Evolutionary conservation across 2,797 vertebrate genomes (phyloP), one percentile per base, ranked within the genome.

Genomic region (Hipposideros larvatus): DNA sequence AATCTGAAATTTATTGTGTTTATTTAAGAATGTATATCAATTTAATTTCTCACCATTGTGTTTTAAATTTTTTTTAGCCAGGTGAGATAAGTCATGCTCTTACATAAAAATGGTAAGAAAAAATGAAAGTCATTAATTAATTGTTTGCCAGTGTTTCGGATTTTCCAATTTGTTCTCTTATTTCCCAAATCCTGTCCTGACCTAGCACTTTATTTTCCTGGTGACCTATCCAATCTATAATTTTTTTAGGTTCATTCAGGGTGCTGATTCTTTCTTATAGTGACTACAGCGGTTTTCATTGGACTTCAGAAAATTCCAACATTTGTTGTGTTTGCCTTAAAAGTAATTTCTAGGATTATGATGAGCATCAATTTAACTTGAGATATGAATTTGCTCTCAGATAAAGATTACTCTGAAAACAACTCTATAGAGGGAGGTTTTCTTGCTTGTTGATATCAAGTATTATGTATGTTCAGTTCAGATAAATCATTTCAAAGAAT

Each of bases 371-470:
- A 1, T 70, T 68, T 94, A 94, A 85, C 31, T 48, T 53, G 37
- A 59, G 41, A 51, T 79, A 94, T 55, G 13, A 93, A 46, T 63
- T 94, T 85, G 18, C 3, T 80, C 18, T 94, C n/a, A 48, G n/a
- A 24, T 66, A 83, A 91, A 82, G 10, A 82, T 65, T 91, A 48
- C 37, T 79, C 28, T 94, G 89, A 46, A 88, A 94, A 96, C 21
- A 68, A 5, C 22, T 86, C 9, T 28, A 34, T 19, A 57, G 9
- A 85, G 22, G 28, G 8, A 34, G 9, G 2, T 68, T 91, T 95
- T 94, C 41, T 80, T 77, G 55, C 41, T 78, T 48, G 18, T 83
- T 73, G 8, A 8, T 87, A 26, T 70, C 48, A 92, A 92, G 18
- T n/a, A 71, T 43, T 94, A 2, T 43, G 13, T 51, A 59, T 59